Conservation (phyloP, 2,113 vertebrate genomes). For the Sphaerodactylus townsendi region DNA sequence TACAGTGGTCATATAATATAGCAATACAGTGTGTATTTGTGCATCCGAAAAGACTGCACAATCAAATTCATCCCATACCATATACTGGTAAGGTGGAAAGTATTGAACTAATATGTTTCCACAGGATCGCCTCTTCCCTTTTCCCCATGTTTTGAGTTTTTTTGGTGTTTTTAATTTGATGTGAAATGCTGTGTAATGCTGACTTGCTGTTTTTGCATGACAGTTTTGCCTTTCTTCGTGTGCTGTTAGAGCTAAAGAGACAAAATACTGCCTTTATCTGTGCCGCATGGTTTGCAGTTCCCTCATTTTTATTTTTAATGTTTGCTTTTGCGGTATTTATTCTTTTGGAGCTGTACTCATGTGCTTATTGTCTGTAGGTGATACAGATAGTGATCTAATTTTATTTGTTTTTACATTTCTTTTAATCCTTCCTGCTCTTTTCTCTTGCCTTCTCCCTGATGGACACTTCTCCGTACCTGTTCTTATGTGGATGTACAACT, state of each 20-base stretch:
- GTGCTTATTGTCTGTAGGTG: constrained; percentile 23
- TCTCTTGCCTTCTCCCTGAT: constrained; percentile 62
- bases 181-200: constrained; percentile 54
- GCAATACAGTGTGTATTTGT: constrained; percentile 46
- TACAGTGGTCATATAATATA: constrained; percentile 45
- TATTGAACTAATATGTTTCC: constrained; percentile 53
- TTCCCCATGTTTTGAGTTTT: constrained; percentile 33
- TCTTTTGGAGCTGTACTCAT: constrained; percentile 21
- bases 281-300: constrained; percentile 2
- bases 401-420: constrained; percentile 41
- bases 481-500: constrained; percentile 71
- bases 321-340: constrained; percentile 33
- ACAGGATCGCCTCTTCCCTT: constrained; percentile 31
- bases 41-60: not conserved
- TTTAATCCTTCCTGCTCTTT: constrained; percentile 65
- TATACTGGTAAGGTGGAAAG: constrained; percentile 48
- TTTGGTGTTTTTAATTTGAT: constrained; percentile 47
- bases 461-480: constrained; percentile 73
- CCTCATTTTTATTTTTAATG: constrained; percentile 17
- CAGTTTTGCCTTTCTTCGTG: constrained; percentile 49
- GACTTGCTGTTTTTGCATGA: constrained; percentile 66
- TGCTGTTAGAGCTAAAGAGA: constrained; percentile 47
- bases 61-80: not conserved
- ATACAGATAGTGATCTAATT: constrained; percentile 58
- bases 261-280: constrained; percentile 41